Percentiles rank a stretch among this genome's conserved stretches.
These are phyloP conservation scores for Ictidomys tridecemlineatus DNA, from an alignment of 2,113 vertebrate genomes.

Conservation along the genomic window DNA sequence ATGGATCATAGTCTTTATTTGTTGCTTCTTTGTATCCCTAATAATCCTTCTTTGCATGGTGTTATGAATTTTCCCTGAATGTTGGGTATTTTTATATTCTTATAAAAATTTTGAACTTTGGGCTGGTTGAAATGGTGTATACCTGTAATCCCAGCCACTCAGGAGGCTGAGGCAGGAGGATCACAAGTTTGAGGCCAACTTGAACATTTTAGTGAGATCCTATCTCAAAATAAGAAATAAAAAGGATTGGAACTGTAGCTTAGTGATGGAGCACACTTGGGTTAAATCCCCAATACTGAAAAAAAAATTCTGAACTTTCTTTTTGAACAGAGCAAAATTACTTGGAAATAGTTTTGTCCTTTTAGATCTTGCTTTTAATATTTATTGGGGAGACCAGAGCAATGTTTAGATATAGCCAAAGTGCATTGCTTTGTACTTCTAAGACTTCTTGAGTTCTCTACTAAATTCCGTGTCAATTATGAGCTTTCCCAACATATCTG, in stretches of 20 bases:
- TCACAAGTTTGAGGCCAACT: too few species aligned
- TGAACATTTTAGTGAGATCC: too few species aligned
- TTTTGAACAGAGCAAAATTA: neutral
- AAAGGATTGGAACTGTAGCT: too few species aligned
- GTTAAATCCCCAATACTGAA: too few species aligned
- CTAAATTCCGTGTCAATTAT: neutral
- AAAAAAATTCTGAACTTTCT: neutral
- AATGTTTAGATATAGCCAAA: neutral
- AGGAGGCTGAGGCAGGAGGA: too few species aligned
- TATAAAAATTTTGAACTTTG: neutral
- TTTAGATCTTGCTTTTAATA: neutral
- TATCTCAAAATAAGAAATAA: too few species aligned
- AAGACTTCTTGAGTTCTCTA: neutral
- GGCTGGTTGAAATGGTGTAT: too few species aligned
- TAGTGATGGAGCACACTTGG: too few species aligned
- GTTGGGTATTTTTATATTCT: neutral
- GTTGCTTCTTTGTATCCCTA: neutral
- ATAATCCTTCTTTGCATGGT: neutral
- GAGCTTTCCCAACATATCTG: neutral
- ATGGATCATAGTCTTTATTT: neutral
- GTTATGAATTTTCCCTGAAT: constrained; percentile 11
- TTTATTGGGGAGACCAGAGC: neutral
- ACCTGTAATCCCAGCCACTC: too few species aligned
- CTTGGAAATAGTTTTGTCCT: neutral
- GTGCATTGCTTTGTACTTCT: neutral